Evolutionary conservation across 2,113 vertebrate species (phyloP).

Genomic region (Arenaria interpres): DNA sequence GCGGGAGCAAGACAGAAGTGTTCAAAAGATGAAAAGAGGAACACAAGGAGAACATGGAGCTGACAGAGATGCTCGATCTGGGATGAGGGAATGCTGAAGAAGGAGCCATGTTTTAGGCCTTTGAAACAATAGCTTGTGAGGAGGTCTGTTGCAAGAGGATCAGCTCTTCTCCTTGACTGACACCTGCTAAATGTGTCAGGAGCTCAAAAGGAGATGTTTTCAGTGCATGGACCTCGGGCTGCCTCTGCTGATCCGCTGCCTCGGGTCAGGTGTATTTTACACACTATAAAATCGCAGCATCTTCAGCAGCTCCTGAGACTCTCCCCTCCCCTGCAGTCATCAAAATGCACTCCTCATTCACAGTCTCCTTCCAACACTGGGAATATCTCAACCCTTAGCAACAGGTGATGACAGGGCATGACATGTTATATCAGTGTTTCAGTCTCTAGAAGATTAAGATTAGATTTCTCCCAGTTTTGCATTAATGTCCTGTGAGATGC

Average conservation of each 20-base stretch:
- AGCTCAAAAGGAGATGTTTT: constrained; percentile 31
- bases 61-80: not conserved
- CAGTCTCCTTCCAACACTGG: not conserved
- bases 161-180: constrained; percentile 37
- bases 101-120: not conserved
- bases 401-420: constrained; percentile 57
- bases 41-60: not conserved
- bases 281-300: not conserved
- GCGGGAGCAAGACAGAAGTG: not conserved
- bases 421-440: constrained; percentile 30
- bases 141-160: not conserved
- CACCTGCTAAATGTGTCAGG: constrained; percentile 30
- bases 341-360: constrained; percentile 47
- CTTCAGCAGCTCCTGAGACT: not conserved
- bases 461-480: constrained; percentile 23
- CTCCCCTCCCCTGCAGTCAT: constrained; percentile 25
- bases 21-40: not conserved
- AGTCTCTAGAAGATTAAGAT: constrained; percentile 5
- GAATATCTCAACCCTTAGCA: constrained; percentile 44
- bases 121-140: constrained; percentile 11
- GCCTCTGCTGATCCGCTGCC: constrained; percentile 26
- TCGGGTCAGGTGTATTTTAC: not conserved
- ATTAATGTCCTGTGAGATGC: constrained; percentile 28
- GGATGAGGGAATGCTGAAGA: not conserved
- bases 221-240: not conserved